Conservation (phyloP, 2,113 vertebrate genomes). For the Beaufortia kweichowensis region DNA sequence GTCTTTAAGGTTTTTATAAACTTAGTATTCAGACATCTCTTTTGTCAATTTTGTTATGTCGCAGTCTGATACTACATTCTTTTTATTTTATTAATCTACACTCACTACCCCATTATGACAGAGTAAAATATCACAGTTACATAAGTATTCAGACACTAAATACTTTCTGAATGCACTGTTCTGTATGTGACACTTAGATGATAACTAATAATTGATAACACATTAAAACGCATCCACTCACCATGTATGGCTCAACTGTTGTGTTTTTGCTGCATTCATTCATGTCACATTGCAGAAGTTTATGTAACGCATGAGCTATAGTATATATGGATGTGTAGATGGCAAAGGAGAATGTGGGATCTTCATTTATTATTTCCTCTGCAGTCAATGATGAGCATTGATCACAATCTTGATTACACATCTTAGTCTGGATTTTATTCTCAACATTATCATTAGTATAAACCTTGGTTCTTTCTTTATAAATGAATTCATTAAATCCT, state of each 20-base stretch:
- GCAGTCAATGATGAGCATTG: slow-evolving; percentile 41
- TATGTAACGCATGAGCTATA: slow-evolving; percentile 77
- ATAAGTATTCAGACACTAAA: no score
- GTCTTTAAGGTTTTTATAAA: no score
- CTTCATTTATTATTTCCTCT: neutral
- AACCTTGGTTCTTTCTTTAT: slow-evolving; percentile 16
- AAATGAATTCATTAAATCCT: slow-evolving; percentile 67
- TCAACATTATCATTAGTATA: neutral
- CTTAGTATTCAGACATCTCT: no score
- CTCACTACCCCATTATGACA: no score
- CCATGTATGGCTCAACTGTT: slow-evolving; percentile 76
- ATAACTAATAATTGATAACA: neutral
- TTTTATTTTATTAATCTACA: no score
- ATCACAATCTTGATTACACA: slow-evolving; percentile 69
- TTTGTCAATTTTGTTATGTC: no score
- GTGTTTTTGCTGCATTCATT: slow-evolving; percentile 65
- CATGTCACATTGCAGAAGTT: slow-evolving; percentile 69
- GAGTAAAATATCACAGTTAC: no score
- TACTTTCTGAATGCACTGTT: no score
- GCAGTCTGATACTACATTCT: no score
- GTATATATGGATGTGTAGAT: slow-evolving; percentile 77
- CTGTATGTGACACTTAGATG: neutral
- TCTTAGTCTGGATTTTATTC: neutral
- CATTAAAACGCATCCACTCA: slow-evolving; percentile 57
- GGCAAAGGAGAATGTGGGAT: slow-evolving; percentile 65